Evolutionary conservation across 2,113 vertebrate species (phyloP), one percentile per base, ranked within the genome.

Genomic region (Pelecanus crispus): DNA sequence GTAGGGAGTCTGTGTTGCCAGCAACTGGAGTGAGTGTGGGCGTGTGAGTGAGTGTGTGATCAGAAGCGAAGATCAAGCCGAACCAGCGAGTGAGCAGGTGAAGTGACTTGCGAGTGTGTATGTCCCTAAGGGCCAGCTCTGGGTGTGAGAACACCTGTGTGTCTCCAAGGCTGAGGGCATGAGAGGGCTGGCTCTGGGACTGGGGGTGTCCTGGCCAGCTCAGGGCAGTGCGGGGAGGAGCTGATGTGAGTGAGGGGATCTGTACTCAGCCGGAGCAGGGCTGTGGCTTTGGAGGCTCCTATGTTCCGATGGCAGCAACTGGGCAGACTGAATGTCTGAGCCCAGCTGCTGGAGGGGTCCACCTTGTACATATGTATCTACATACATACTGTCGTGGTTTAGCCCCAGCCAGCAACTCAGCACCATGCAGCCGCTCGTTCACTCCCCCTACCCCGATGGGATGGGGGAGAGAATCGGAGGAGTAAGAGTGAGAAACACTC

Each of bases 1-100:
- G 20, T 28, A 5, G 17, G 8, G 40, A 66, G 31, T 11, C 17
- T 28, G 9, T 9, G 24, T 2, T 28, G 11, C 6, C 58, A 77
- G 50, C 19, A 42, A 17, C 6, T 2, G 7, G 24, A 36, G 38
- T 2, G 4, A 25, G 25, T 8, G 7, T 0, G 2, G 25, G 5
- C 19, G 7, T 55, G 45, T 0, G 4, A 17, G 8, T 2, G 3
- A 40, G 29, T 7, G 21, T 55, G 7, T 7, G 36, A 17, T 11
- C 4, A 7, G 1, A 11, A 47, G 17, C 2, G 36, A 62, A 72
- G 24, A 68, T 38, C 11, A 58, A 21, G 13, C 4, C 1, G 1
- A 74, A 71, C 6, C 22, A 75, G 45, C 7, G 22, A 67, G 29
- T 0, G 2, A 61, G 16, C 29, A 47, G 11, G 16, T 53, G 38